Base-by-base conservation (phyloP, 2,797 vertebrate genomes). In the Cryptoblepharus egeriae region DNA sequence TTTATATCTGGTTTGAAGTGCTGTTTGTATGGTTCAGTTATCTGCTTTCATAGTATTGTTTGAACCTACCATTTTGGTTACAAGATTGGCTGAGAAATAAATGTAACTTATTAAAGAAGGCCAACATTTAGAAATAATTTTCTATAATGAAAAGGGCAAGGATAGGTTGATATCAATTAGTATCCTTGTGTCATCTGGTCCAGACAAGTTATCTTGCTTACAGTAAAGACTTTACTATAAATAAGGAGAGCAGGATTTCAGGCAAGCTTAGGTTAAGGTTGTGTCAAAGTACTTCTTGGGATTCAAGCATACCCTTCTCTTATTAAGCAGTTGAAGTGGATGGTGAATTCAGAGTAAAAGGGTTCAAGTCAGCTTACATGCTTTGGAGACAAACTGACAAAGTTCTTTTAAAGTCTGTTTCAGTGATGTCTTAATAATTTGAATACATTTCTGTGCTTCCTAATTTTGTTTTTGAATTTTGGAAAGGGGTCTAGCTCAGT, bases 281-380 rank as follows among this genome's bases (percentile, higher is more conserved):
- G 26, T 73, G 45, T 80, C 60, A 65, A 73, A 63, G 26, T 37
- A 73, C 18, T 20, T 71, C 13, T 63, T 35, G 15, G 5, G 32
- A 6, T 35, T 73, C 71, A n/a, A 65, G 64, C 26, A 18, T 68
- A 7, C 32, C 64, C 63, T 77, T 91, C 79, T 88, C 88, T 88
- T 87, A 87, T 45, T 52, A 2, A 76, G 55, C 30, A 39, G 61
- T 86, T 81, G 80, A 86, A 81, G 79, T 77, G 88, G 77, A 72
- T 83, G 85, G 77, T 77, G 60, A 65, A 45, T 61, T 78, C 71
- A 37, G 61, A 35, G 30, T 32, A 68, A 28, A 26, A 57, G 5
- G 2, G 28, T 65, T 7, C 7, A 67, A 42, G 28, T 39, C 55
- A 30, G 9, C 39, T 42, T 57, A 28, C 8, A 3, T 67, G 71